phyloP scores from a whole-genome alignment of 2,113 vertebrate genomes.

The Anarhynchus alexandrinus region DNA sequence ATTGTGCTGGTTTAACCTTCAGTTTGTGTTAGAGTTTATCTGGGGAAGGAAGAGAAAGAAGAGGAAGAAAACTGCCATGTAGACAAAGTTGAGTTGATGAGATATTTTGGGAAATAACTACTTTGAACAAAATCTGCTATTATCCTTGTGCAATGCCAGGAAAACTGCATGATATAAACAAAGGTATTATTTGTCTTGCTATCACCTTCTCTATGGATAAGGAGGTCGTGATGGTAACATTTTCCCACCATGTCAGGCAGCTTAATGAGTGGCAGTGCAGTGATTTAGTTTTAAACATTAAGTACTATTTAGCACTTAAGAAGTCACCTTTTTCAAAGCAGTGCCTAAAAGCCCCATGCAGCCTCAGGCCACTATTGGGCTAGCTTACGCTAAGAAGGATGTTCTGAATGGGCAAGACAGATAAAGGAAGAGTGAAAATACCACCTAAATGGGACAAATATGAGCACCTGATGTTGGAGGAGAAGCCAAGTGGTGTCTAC shows the following conservation, averaged over 20 bases:
- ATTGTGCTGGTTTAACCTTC: not conserved
- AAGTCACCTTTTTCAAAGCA: not conserved
- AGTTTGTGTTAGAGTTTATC: not conserved
- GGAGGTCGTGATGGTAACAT: not conserved
- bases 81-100: not conserved
- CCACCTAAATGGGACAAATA: not conserved
- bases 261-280: not conserved
- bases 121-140: not conserved
- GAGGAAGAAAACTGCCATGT: not conserved
- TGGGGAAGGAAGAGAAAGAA: not conserved
- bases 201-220: not conserved
- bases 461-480: not conserved
- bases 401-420: not conserved
- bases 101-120: not conserved
- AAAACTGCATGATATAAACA: not conserved
- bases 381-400: not conserved
- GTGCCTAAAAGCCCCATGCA: not conserved
- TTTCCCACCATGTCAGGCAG: not conserved
- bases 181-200: not conserved
- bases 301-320: not conserved
- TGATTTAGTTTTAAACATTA: not conserved
- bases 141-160: not conserved
- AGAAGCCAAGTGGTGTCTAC: not conserved
- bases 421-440: not conserved
- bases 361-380: not conserved